A percentile compares a stretch with the other conserved stretches of the same genome.
Evolutionary conservation across 2,797 vertebrate genomes (phyloP).

Genomic region (Phaenicophaeus curvirostris): DNA sequence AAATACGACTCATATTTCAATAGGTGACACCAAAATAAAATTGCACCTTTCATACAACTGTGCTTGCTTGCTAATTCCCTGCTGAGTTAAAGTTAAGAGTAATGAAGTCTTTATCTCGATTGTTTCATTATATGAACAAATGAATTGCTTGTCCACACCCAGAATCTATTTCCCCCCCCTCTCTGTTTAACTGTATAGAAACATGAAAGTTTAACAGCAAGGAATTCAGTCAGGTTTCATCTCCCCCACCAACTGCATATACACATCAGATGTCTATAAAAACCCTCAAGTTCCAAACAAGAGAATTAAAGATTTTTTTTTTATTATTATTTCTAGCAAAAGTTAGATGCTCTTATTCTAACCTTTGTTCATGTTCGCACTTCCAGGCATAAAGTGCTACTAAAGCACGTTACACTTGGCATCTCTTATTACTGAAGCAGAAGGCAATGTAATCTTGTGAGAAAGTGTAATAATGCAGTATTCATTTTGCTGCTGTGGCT

Average conservation of each 20-base stretch:
- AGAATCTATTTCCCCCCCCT: neutral
- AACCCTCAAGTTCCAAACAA: neutral
- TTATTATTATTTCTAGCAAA: slow-evolving; percentile 53
- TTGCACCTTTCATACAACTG: slow-evolving; percentile 6
- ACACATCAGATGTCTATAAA: slow-evolving; percentile 27
- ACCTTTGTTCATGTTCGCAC: slow-evolving; percentile 59
- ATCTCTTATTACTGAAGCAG: slow-evolving; percentile 64
- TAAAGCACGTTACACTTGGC: slow-evolving; percentile 63
- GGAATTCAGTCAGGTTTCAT: slow-evolving; percentile 53
- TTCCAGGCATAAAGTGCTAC: slow-evolving; percentile 61
- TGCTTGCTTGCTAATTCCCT: neutral
- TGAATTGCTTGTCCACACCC: slow-evolving; percentile 70
- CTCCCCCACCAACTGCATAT: neutral
- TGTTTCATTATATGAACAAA: slow-evolving; percentile 72
- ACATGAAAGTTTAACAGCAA: slow-evolving; percentile 62
- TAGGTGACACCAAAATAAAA: slow-evolving; percentile 55
- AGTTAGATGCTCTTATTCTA: slow-evolving; percentile 64
- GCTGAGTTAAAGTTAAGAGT: slow-evolving; percentile 24
- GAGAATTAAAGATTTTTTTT: slow-evolving; percentile 37
- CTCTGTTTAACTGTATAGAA: slow-evolving; percentile 56
- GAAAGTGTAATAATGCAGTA: slow-evolving; percentile 64
- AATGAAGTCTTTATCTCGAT: slow-evolving; percentile 59
- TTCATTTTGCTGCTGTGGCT: slow-evolving; percentile 71
- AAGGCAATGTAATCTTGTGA: slow-evolving; percentile 64
- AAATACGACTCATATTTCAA: slow-evolving; percentile 42